Base-by-base conservation (phyloP, 1,140 invertebrate genomes). In the Augochlora pura region DNA sequence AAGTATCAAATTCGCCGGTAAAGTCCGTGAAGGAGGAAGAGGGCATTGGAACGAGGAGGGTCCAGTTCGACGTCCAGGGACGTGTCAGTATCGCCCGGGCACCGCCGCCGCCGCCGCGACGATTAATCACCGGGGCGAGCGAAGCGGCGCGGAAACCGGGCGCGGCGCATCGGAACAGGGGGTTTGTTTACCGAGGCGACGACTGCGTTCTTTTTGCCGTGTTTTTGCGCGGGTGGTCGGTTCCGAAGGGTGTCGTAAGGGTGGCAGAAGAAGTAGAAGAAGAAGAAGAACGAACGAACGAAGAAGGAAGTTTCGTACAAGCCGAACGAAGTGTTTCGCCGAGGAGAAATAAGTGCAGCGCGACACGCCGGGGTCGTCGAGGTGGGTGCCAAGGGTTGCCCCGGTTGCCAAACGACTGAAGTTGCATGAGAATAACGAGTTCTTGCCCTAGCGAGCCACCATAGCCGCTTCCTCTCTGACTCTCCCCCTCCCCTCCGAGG, bases 321-420 rank as follows among this genome's bases (percentile, higher is more conserved):
- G 49, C 42, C 60, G 59, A 75, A 59, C 46, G 25, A 75, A 75
- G 64, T 59, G 64, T 75, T 75, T 59, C 72, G 60, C 14, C 62
- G 27, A 12, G 52, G 74, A 49, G 38, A 68, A 76, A 76, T 67
- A 67, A 71, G 60, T 78, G 46, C 49, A 71, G 12, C 25, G 25
- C 62, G 27, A 49, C 27, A 23, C n/a, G 4, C 14, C 25, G 8
- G 23, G 6, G 21, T 21, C 23, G 14, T 6, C 25, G 54, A 21
- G 8, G 54, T 25, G 46, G 16, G 67, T 69, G 67, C 67, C 67
- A 69, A 69, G 21, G 67, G 49, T 38, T 52, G 63, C 38, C 23
- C 32, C 39, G 38, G 66, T 80, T 82, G 81, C 81, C 81, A 80
- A 80, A 80, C 77, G 79, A 73, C 65, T 42, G 21, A 73, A 73